Base-by-base conservation (phyloP, 2,113 vertebrate species). In the Rallus limicola region DNA sequence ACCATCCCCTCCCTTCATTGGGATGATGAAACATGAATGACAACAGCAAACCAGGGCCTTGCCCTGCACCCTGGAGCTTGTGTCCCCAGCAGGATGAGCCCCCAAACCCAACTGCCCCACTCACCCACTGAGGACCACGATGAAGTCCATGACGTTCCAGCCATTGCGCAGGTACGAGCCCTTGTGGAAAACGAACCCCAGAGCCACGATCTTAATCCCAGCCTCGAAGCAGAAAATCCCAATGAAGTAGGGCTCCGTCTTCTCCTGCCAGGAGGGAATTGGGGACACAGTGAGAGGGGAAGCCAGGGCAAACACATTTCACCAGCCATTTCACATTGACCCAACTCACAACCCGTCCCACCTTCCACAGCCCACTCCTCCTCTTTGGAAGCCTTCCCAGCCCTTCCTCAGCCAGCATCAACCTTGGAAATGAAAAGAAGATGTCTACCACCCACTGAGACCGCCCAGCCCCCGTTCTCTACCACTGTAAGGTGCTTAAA, bases 111-210 rank as follows among this genome's bases (percentile, higher is more conserved):
- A 23, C n/a, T 48, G 25, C 36, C 80, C 75, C n/a, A 99, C 99
- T 99, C 97, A 99, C 99, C 99, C 99, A 1, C 99, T 99, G 95
- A 99, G 99, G 82, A 99, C 99, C 92, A 99, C 99, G 0, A 99
- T 99, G 98, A 99, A 99, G 97, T 99, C 99, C 99, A 99, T 99
- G 96, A 99, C 98, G 14, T 99, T 99, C 99, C 99, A 99, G 86
- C 99, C 99, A 0, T 99, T 99, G 85, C 99, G 98, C 90, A 99
- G 98, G 97, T 99, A 99, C 0, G 99, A 99, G 63, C 99, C 99
- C 98, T 99, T 99, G 96, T 99, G 99, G 97, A 99, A 99, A 68
- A 99, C 99, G 5, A 99, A 99, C 29, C 99, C 99, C 94, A 99
- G 96, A 48, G 99, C 99, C 78, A 99, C 99, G 5, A 99, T 98